These are phyloP conservation scores for Chrysocyon brachyurus DNA, from an alignment of 2,797 vertebrate genomes.

Conservation along the genomic window DNA sequence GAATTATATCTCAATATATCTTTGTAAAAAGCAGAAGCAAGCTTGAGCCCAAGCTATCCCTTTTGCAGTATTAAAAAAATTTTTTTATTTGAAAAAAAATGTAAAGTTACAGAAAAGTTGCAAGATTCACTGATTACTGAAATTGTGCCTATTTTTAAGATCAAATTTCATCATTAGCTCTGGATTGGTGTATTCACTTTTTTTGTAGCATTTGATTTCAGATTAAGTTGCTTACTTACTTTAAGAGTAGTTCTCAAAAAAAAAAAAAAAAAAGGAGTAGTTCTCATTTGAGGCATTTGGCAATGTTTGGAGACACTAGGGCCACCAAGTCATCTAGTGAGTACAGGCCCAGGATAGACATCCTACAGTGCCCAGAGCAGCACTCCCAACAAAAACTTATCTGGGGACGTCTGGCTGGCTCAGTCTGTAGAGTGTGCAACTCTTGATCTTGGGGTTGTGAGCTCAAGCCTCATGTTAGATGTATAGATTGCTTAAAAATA, in stretches of 20 bases:
- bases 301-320: neutral
- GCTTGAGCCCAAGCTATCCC: neutral
- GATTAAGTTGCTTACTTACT: neutral
- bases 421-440: neutral
- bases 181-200: neutral
- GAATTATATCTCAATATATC: constrained; percentile 27
- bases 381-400: neutral
- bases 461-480: neutral
- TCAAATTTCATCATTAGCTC: neutral
- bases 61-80: neutral
- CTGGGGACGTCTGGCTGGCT: neutral
- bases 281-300: neutral
- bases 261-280: too few species aligned
- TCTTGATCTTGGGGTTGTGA: neutral
- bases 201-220: constrained; percentile 11
- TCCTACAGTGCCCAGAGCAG: neutral
- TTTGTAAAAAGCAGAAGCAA: neutral
- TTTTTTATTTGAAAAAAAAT: constrained; percentile 1
- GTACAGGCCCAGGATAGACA: neutral
- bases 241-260: neutral
- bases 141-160: constrained; percentile 36
- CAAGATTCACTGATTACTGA: neutral
- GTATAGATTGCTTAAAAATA: neutral
- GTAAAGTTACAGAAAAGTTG: constrained; percentile 33
- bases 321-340: neutral